Conservation (phyloP, 1,140 invertebrate species). For the Harpegnathos saltator region DNA sequence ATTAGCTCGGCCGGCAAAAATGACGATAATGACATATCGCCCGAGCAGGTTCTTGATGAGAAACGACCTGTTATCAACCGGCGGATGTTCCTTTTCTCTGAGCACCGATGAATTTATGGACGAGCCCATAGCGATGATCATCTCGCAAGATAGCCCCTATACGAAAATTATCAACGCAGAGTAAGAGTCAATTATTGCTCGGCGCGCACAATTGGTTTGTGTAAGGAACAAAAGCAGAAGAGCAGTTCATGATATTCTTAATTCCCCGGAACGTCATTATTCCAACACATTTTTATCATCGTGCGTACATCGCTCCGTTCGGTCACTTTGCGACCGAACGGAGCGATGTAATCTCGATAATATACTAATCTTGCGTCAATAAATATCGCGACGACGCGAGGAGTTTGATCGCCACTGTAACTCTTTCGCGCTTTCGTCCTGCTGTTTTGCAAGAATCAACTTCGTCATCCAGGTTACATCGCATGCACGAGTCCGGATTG, state of each 20-base stretch:
- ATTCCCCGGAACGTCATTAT: no score
- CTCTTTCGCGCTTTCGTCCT: neutral
- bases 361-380: no score
- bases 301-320: no score
- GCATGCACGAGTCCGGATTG: conserved; percentile 93
- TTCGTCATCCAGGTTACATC: conserved; percentile 87
- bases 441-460: neutral
- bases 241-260: no score
- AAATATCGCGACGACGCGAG: no score
- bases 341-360: no score
- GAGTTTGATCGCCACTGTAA: neutral
- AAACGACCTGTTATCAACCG: conserved; percentile 86
- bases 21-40: conserved; percentile 67
- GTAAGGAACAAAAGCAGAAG: no score
- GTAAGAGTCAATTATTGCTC: conserved; percentile 81
- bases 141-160: conserved; percentile 91
- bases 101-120: conserved; percentile 91
- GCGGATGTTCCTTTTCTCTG: conserved; percentile 90
- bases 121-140: conserved; percentile 92
- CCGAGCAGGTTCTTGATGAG: conserved; percentile 87
- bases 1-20: conserved; percentile 14
- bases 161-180: conserved; percentile 87
- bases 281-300: no score
- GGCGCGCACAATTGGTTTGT: neutral
- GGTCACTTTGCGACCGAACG: no score